These are phyloP conservation scores for Montipora capitata DNA, from an alignment of 92 coral and sea anemone genomes.

Conservation along the genomic window DNA sequence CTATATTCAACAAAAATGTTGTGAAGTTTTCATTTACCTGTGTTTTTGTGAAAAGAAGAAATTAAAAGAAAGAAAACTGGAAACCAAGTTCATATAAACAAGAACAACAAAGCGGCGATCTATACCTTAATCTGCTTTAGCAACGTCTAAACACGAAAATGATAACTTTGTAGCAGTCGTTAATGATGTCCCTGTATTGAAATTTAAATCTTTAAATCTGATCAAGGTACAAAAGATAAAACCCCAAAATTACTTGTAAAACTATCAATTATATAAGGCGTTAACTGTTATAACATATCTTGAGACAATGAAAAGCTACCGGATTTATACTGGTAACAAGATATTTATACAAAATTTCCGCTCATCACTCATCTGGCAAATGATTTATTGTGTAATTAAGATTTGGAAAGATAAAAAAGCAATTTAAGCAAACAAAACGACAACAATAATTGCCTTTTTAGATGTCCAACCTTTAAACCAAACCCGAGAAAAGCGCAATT, in stretches of 20 bases:
- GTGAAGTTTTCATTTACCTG: neutral
- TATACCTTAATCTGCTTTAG: too few relatives aligned
- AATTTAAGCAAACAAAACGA: slow-evolving; percentile 9
- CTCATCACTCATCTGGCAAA: neutral
- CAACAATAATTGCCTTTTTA: slow-evolving; percentile 26
- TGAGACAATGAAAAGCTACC: neutral
- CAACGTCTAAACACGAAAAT: neutral
- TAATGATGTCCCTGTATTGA: neutral
- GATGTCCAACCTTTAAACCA: slow-evolving; percentile 26
- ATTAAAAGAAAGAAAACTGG: neutral
- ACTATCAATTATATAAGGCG: neutral
- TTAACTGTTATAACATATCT: neutral
- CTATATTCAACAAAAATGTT: neutral
- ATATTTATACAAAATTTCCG: neutral
- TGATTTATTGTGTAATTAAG: slow-evolving; percentile 35
- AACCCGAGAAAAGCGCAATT: slow-evolving; percentile 43
- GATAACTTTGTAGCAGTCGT: neutral
- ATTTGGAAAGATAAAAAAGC: slow-evolving; percentile 30
- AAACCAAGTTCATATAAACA: neutral
- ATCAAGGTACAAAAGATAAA: neutral
- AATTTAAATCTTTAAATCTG: neutral
- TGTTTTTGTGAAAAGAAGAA: neutral
- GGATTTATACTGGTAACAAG: neutral
- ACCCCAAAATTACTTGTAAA: neutral
- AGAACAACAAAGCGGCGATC: too few relatives aligned